Base-by-base conservation (phyloP, 53 echinoderm and acorn worm species). In the Antedon mediterranea region DNA sequence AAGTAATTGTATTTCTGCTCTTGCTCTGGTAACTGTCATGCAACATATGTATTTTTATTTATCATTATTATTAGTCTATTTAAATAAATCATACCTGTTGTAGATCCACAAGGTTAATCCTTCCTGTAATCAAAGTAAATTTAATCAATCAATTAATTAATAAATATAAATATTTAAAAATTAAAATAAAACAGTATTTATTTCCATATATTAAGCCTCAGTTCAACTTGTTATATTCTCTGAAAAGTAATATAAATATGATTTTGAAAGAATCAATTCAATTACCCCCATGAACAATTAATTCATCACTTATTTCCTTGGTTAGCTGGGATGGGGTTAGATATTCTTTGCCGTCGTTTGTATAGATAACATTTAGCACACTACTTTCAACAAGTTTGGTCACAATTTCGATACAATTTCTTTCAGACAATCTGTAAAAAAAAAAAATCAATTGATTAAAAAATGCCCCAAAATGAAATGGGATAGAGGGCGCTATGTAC, bases 321-420 rank as follows among this genome's bases (percentile, higher is more conserved):
- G 70, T 32, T 9, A 97, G 72, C 73, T 97, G 98, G 4, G 98
- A 83, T 71, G 85, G 92, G 0, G 98, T 97, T 20, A 97, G 81
- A 71, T 97, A 97, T 72, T 97, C 98, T 78, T 97, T 97, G 41
- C 98, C 98, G 83, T 97, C 92, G 0, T 93, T 76, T 4, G 98
- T 92, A 32, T 90, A 91, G 37, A 91, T 90, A 26, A 97, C 98
- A 70, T 92, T 90, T 41, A 97, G 83, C 71, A 81, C 73, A 70
- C 87, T 90, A 31, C 82, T 71, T 78, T 86, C 90, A 31, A 87
- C 78, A 71, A 97, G 84, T 75, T 97, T 97, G 82, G 84, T 89
- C 20, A 97, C 92, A 33, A 97, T 92, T 75, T 97, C 98, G 34
- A 97, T 84, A 73, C 98, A 97, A 78, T 97, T 97, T 75, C 98